Base-by-base conservation (phyloP, 2,113 vertebrate species). In the Plotosus lineatus region DNA sequence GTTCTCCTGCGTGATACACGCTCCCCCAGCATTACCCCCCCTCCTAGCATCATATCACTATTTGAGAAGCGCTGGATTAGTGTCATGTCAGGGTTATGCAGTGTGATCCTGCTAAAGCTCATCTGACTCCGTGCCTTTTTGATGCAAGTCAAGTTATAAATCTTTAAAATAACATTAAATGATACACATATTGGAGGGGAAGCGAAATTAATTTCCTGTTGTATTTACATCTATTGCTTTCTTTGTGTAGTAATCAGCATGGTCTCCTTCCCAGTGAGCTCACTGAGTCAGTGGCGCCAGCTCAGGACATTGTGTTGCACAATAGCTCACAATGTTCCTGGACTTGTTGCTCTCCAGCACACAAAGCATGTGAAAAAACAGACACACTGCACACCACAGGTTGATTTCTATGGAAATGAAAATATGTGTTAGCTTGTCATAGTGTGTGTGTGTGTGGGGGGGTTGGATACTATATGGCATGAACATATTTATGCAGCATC, bases 141-240 rank as follows among this genome's bases (percentile, higher is more conserved):
- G 40, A 50, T 31, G 26, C 6, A 6, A 5, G 9, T 46, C 65
- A 81, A 68, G 26, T 58, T 61, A 76, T 78, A 55, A 28, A 51
- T 72, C 23, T 48, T 33, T 26, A 83, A 55, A 73, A 73, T 58
- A 65, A 51, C 44, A 42, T 17, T 61, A 3, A 26, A 12, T 4
- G 7, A 23, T 42, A 55, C 26, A 50, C n/a, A 3, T 17, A 31
- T 3, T 75, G 21, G 0, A 40, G n/a, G 83, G 83, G 78, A 75
- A 61, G 71, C 65, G n/a, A 78, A 83, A 81, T 78, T 36, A 21
- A 80, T 84, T 87, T 91, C 86, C 86, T 86, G 38, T 38, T 15
- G 80, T 80, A 80, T 88, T 50, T 84, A 82, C 23, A 75, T 51
- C 83, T 86, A 89, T 88, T 88, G 86, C 89, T 88, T 89, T 88